Conservation (phyloP, 2,113 vertebrate species). For the Callionymus lyra region DNA sequence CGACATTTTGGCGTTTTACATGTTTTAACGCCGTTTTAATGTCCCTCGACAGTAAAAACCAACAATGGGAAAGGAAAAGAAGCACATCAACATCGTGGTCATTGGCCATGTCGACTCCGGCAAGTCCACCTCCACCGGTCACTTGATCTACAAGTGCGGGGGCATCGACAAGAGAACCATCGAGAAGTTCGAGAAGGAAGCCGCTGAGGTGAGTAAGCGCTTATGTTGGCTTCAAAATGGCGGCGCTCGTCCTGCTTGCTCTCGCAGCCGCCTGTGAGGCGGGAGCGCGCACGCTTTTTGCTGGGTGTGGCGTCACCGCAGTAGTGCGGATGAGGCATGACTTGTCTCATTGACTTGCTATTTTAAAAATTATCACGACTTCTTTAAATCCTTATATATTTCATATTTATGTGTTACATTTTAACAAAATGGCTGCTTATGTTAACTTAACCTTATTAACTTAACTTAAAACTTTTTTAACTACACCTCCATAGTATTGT, state of each 20-base stretch:
- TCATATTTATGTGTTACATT: too few species aligned
- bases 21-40: too few species aligned
- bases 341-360: too few species aligned
- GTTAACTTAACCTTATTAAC: too few species aligned
- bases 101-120: slow-evolving; percentile 80
- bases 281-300: slow-evolving; percentile 29
- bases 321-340: too few species aligned
- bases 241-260: slow-evolving; percentile 49
- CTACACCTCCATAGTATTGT: too few species aligned
- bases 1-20: too few species aligned
- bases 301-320: slow-evolving; percentile 41
- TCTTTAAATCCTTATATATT: too few species aligned
- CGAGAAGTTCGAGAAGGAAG: slow-evolving; percentile 79
- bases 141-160: slow-evolving; percentile 77
- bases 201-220: slow-evolving; percentile 61
- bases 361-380: too few species aligned
- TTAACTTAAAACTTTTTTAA: too few species aligned
- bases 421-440: too few species aligned
- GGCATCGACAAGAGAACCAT: slow-evolving; percentile 78
- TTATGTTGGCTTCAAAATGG: slow-evolving; percentile 57
- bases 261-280: slow-evolving; percentile 26
- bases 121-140: slow-evolving; percentile 75
- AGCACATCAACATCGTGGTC: slow-evolving; percentile 78
- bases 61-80: slow-evolving; percentile 75
- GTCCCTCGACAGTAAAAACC: slow-evolving; percentile 42